A percentile compares a stretch with the other conserved stretches of the same genome.
Conservation (phyloP, 2,113 vertebrate species). For the Neolamprologus ventralis region DNA sequence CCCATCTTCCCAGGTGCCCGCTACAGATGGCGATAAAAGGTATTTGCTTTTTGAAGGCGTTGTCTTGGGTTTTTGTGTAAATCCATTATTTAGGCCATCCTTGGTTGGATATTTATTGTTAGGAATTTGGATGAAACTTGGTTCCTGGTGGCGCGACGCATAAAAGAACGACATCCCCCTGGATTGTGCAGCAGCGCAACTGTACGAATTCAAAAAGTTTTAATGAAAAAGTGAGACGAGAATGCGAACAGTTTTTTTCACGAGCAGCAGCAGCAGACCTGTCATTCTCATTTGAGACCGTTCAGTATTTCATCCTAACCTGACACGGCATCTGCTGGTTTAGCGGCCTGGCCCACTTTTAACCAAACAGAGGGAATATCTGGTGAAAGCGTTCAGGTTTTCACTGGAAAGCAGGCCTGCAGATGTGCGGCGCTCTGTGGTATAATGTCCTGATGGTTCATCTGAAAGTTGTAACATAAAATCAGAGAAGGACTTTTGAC, state of each 20-base stretch:
- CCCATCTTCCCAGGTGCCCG: conserved; percentile 55
- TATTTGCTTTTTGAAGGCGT: conserved; percentile 61
- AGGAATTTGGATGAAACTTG: conserved; percentile 51
- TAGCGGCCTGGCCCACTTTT: neutral
- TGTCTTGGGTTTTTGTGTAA: conserved; percentile 62
- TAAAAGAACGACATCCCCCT: neutral
- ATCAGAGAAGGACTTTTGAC: neutral
- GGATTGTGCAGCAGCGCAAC: conserved; percentile 13
- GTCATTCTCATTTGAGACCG: neutral
- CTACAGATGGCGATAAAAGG: conserved; percentile 66
- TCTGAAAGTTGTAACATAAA: neutral
- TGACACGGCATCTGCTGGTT: neutral
- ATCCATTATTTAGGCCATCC: conserved; percentile 65
- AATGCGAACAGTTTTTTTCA: neutral
- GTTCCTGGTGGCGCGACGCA: conserved; percentile 20
- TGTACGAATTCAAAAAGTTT: conserved; percentile 43
- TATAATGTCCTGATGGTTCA: neutral
- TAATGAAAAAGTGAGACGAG: conserved; percentile 37
- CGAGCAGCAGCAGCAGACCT: neutral
- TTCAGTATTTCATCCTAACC: neutral
- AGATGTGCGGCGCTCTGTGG: neutral
- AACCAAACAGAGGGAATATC: neutral
- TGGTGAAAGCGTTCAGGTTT: neutral
- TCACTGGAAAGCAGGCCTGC: neutral
- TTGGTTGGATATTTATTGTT: conserved; percentile 60